These are phyloP conservation scores for Vesta saturnalis DNA, from an alignment of 2,888 invertebrate species.

Conservation along the genomic window DNA sequence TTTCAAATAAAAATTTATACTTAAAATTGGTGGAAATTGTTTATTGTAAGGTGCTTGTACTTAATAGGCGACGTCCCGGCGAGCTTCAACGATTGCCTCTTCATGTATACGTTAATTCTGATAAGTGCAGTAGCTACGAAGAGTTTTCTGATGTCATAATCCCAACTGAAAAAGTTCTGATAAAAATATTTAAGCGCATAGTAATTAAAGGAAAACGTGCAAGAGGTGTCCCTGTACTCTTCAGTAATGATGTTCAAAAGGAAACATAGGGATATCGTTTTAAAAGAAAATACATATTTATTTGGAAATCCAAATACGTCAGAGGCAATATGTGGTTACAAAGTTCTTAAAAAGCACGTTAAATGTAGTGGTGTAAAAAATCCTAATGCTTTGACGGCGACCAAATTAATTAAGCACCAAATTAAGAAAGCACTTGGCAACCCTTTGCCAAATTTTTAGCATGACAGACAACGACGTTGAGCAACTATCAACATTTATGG, in stretches of 20 bases:
- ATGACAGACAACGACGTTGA: slow-evolving; percentile 43
- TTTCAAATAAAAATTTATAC: too few relatives aligned
- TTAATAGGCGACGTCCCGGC: slow-evolving; percentile 34
- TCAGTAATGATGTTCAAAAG: slow-evolving; percentile 27
- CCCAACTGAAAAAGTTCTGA: too few relatives aligned
- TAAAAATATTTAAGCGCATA: too few relatives aligned
- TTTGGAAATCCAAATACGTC: slow-evolving; percentile 41
- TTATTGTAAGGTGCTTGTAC: slow-evolving; percentile 30
- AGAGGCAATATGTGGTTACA: slow-evolving; percentile 21
- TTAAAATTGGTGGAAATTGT: slow-evolving; percentile 26
- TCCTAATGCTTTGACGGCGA: slow-evolving; percentile 36
- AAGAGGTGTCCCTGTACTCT: slow-evolving; percentile 28
- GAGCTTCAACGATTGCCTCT: slow-evolving; percentile 30
- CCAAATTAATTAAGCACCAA: too few relatives aligned
- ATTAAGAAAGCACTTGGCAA: slow-evolving; percentile 46
- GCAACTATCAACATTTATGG: slow-evolving; percentile 45
- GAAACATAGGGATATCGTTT: slow-evolving; percentile 1
- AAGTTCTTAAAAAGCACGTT: slow-evolving; percentile 43
- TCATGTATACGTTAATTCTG: not conserved
- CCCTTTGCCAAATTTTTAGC: slow-evolving; percentile 42
- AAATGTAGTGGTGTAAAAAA: slow-evolving; percentile 36
- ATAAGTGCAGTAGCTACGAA: slow-evolving; percentile 4
- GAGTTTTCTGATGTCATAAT: too few relatives aligned
- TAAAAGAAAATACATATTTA: slow-evolving; percentile 2
- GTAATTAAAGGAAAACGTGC: slow-evolving; percentile 31